Evolutionary conservation across 2,113 vertebrate genomes (phyloP).

Genomic region (Holacanthus passer): DNA sequence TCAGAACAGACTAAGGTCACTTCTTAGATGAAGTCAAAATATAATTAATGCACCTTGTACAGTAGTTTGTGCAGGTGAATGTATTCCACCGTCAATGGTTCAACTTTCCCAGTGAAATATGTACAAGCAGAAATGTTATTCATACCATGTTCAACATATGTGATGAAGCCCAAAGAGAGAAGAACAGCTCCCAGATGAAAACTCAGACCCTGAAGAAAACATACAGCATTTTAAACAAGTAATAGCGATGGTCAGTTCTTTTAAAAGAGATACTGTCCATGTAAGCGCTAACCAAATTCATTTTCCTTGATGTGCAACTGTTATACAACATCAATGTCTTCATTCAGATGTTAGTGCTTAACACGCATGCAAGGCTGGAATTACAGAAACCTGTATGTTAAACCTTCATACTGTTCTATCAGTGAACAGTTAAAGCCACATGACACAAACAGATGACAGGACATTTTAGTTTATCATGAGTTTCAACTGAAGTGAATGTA

Average conservation of each 20-base stretch:
- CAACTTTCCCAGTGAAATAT: background rate
- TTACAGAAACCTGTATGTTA: background rate
- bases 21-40: background rate
- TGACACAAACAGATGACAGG: background rate
- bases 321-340: background rate
- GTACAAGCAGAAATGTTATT: background rate
- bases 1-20: no score
- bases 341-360: background rate
- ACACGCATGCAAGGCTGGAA: no score
- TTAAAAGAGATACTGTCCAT: background rate
- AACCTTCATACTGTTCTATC: background rate
- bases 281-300: background rate
- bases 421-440: background rate
- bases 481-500: background rate
- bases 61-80: background rate
- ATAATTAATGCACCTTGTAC: background rate
- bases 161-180: constrained; percentile 91
- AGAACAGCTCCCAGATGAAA: constrained; percentile 92
- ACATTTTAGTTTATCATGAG: background rate
- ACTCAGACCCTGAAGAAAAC: constrained; percentile 87
- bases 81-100: background rate
- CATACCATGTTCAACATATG: constrained; percentile 92
- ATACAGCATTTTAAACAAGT: background rate
- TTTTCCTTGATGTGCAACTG: background rate
- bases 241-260: background rate